A percentile compares a stretch with the other conserved stretches of the same genome.
Conservation (phyloP, 2,797 vertebrate species). For the Galagoides demidoff region DNA sequence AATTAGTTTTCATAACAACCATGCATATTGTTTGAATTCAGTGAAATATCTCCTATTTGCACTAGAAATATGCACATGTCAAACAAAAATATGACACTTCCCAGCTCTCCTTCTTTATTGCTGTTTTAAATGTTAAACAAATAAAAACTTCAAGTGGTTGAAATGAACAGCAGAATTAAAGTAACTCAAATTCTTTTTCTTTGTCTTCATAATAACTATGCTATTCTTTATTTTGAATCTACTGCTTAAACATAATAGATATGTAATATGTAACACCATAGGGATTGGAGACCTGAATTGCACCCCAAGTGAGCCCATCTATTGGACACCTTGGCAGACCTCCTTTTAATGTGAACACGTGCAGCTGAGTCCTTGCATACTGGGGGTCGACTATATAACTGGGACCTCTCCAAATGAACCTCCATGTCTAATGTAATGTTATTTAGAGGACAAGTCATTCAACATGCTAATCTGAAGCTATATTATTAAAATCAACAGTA, state of each 20-base stretch:
- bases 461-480: background rate
- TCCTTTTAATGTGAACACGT: fast-evolving
- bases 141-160: background rate
- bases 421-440: fast-evolving
- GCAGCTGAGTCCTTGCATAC: background rate
- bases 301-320: background rate
- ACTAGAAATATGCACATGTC: background rate
- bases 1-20: background rate
- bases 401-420: background rate
- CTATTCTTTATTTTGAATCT: background rate
- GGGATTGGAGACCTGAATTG: fast-evolving
- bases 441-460: background rate
- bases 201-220: background rate
- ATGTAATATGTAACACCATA: fast-evolving
- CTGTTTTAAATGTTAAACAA: background rate
- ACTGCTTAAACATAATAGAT: background rate
- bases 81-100: background rate
- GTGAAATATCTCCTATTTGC: background rate
- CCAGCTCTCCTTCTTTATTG: background rate
- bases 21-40: background rate
- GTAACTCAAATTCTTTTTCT: background rate
- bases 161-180: background rate
- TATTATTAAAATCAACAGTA: background rate
- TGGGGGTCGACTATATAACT: background rate
- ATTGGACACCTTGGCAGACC: background rate